Evolutionary conservation across 1,140 invertebrate species (phyloP), one percentile per base, ranked within the genome.

Genomic region (Macrocentrus cingulum): DNA sequence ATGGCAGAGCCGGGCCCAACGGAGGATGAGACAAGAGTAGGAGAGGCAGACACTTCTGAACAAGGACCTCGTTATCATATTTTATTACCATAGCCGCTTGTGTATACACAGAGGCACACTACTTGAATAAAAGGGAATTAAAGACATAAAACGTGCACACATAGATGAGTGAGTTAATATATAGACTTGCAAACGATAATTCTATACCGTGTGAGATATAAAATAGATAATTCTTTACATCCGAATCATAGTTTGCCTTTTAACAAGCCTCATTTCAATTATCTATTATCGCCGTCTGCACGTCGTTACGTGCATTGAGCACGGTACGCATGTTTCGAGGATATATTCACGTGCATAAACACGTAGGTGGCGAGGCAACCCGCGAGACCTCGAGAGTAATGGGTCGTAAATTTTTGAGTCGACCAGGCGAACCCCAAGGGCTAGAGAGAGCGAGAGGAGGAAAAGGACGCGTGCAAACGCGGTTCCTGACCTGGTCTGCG

Each of bases 41-140:
- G 13, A 60, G 39, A 22, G 20, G 13, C 13, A 62, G 37, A 49
- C 39, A 60, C 65, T 75, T 78, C n/a, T n/a, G n/a, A 77, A 78
- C 75, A 76, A 79, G 75, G 68, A 74, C 70, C 76, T 78, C 74
- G 76, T 79, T 80, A 80, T 72, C 71, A 77, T 77, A 75, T 77
- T 80, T 77, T 77, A 79, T 76, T 62, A 62, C 61, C 48, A 29
- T 19, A 15, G 25, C 53, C 54, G 29, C 29, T 16, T 52, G n/a
- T n/a, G n/a, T n/a, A n/a, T n/a, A n/a, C n/a, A 44, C 29, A 34
- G 45, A 53, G 13, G 29, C 56, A 29, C 23, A 41, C 13, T 13
- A 34, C 15, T 16, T n/a, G n/a, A n/a, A n/a, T n/a, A n/a, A n/a
- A n/a, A n/a, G n/a, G n/a, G n/a, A n/a, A n/a, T n/a, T n/a, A n/a